phyloP scores from a whole-genome alignment of 2,888 invertebrate genomes.

The Parapristionchus giblindavisi region DNA sequence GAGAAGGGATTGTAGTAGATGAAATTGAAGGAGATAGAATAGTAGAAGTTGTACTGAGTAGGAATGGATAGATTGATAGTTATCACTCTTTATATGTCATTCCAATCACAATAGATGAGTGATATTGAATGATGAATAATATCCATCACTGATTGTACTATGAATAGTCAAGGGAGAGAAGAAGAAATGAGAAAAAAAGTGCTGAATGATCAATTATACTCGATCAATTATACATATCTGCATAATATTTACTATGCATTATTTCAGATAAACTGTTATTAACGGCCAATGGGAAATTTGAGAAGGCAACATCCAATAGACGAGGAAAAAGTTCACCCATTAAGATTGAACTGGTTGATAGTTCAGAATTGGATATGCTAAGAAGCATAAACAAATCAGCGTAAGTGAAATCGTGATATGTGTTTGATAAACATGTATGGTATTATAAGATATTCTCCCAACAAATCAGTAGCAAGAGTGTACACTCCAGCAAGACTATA shows the following conservation, averaged over 20 bases:
- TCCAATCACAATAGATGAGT: neutral
- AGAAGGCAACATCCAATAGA: neutral
- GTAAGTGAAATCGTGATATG: slow-evolving; percentile 9
- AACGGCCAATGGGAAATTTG: neutral
- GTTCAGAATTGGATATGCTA: slow-evolving; percentile 46
- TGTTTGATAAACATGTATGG: neutral
- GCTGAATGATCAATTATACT: too few relatives aligned
- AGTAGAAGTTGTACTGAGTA: neutral
- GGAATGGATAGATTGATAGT: neutral
- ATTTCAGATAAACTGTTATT: neutral
- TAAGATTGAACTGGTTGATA: slow-evolving; percentile 35
- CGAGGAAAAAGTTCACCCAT: neutral
- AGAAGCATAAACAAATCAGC: slow-evolving; percentile 46
- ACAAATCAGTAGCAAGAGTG: neutral
- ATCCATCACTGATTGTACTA: too few relatives aligned
- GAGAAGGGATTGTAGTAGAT: neutral
- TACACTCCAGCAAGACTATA: neutral
- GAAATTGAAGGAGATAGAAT: neutral
- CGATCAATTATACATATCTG: too few relatives aligned
- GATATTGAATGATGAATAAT: neutral
- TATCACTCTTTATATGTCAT: neutral
- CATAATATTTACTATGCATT: too few relatives aligned
- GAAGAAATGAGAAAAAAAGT: too few relatives aligned
- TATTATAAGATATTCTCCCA: slow-evolving; percentile 4
- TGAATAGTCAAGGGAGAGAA: too few relatives aligned